Conservation (phyloP, 2,113 vertebrate species). For the Ellobius talpinus region DNA sequence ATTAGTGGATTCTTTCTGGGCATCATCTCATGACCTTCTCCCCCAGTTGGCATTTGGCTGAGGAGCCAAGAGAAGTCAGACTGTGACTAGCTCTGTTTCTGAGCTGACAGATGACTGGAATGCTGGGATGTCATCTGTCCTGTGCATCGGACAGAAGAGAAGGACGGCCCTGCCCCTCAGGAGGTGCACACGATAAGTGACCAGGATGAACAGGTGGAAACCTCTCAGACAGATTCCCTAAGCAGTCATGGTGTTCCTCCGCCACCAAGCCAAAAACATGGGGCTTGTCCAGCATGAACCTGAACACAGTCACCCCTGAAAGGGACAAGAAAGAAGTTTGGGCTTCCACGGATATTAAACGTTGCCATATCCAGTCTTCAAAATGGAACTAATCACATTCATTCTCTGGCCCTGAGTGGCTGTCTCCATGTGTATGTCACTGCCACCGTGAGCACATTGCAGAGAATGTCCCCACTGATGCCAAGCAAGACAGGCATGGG, state of each 20-base stretch:
- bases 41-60: not conserved
- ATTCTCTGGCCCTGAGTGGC: not conserved
- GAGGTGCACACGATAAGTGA: too few species aligned
- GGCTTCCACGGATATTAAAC: not conserved
- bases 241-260: not conserved
- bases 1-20: fast-evolving
- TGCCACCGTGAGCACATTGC: fast-evolving
- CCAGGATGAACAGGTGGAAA: not conserved
- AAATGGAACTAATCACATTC: not conserved
- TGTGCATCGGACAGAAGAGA: not conserved
- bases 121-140: not conserved
- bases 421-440: fast-evolving
- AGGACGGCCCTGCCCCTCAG: not conserved
- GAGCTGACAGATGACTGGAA: not conserved
- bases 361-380: not conserved
- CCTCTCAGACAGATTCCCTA: fast-evolving
- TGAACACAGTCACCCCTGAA: not conserved
- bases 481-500: not conserved
- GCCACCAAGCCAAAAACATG: fast-evolving
- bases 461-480: fast-evolving
- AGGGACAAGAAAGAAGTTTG: not conserved
- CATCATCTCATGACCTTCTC: not conserved
- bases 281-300: not conserved
- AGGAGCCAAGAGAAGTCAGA: not conserved
- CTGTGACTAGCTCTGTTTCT: not conserved